These are phyloP conservation scores for Philereme transversata DNA, from an alignment of 2,888 invertebrate genomes.

Conservation along the genomic window DNA sequence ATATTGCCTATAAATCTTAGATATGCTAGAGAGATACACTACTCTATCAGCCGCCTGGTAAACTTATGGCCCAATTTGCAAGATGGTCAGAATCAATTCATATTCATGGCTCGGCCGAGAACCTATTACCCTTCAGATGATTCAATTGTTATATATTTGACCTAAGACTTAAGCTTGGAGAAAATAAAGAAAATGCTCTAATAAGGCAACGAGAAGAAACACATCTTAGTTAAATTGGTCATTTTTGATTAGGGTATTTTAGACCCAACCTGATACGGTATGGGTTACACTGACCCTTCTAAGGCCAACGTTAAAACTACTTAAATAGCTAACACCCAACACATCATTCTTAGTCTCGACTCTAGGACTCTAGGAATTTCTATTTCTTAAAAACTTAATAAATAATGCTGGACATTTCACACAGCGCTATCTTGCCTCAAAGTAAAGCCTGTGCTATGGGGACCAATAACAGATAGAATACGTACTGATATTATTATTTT, in stretches of 20 bases:
- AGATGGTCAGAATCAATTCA: conserved; percentile 36
- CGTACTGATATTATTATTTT: too few relatives aligned
- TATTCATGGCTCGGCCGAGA: conserved; percentile 46
- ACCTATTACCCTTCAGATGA: conserved; percentile 35
- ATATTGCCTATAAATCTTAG: conserved; percentile 3
- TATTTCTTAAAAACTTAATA: too few relatives aligned
- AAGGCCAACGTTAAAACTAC: too few relatives aligned
- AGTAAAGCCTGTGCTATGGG: too few relatives aligned
- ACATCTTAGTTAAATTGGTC: neutral
- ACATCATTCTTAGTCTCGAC: too few relatives aligned
- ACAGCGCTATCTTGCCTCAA: too few relatives aligned
- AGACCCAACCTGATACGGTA: too few relatives aligned
- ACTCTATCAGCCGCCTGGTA: conserved; percentile 5
- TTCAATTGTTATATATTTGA: conserved; percentile 39
- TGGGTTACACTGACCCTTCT: too few relatives aligned
- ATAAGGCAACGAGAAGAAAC: neutral
- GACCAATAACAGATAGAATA: too few relatives aligned
- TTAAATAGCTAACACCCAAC: too few relatives aligned
- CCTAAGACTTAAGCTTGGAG: conserved; percentile 3
- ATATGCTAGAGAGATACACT: neutral
- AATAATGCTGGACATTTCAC: too few relatives aligned
- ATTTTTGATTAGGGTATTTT: neutral
- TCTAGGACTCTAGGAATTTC: too few relatives aligned
- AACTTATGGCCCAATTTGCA: conserved; percentile 16
- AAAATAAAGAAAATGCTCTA: neutral